Conservation (phyloP, 2,888 invertebrate species). For the Galeopsomyia nigrocyanea region DNA sequence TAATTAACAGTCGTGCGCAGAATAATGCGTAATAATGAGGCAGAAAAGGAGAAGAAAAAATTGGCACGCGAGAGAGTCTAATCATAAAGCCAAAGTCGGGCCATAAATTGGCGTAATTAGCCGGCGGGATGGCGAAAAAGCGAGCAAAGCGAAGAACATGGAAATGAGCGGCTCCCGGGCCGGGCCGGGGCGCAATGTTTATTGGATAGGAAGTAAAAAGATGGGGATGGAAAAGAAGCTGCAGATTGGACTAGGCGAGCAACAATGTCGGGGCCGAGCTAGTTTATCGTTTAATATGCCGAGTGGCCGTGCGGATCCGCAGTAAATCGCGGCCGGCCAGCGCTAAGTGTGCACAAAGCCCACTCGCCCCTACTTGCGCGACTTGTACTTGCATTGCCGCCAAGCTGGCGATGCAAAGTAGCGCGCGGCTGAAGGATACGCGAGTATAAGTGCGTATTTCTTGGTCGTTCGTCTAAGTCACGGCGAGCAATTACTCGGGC, state of each 20-base stretch:
- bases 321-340: background rate
- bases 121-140: background rate
- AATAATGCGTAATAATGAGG: background rate
- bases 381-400: background rate
- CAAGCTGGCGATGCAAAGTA: background rate
- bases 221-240: constrained; percentile 2
- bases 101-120: constrained; percentile 22
- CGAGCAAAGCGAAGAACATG: background rate
- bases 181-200: background rate
- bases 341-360: constrained; percentile 20
- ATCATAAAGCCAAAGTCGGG: constrained; percentile 1
- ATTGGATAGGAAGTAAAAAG: constrained; percentile 20
- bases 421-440: too few species aligned
- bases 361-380: constrained; percentile 11
- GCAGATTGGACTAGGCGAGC: constrained; percentile 38
- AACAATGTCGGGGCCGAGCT: constrained; percentile 12
- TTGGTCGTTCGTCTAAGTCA: constrained; percentile 35
- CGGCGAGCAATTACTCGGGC: constrained; percentile 29
- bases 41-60: background rate
- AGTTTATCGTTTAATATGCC: constrained; percentile 59
- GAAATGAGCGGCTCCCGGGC: constrained; percentile 24
- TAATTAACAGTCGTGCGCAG: too few species aligned
- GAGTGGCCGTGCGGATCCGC: constrained; percentile 51
- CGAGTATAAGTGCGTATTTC: background rate
- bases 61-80: background rate